phyloP scores from a whole-genome alignment of 1,140 invertebrate genomes.

The Bacillus rossius region DNA sequence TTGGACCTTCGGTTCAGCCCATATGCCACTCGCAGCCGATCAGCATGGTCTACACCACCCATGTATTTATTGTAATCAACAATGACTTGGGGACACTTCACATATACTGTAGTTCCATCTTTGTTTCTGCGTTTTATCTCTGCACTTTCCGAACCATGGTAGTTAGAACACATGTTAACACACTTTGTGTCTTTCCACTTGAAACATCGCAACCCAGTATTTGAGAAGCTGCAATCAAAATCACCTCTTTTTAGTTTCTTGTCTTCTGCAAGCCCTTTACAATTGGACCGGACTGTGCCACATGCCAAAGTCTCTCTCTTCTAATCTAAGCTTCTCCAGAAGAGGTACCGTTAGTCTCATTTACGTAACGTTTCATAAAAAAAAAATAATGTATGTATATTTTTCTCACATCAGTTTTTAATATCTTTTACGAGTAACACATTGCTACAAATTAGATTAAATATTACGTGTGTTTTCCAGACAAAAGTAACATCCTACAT shows the following conservation, averaged over 20 bases:
- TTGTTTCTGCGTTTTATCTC: neutral
- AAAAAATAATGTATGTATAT: too few relatives aligned
- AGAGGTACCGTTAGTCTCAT: constrained; percentile 14
- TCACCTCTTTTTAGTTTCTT: constrained; percentile 6
- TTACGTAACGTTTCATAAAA: too few relatives aligned
- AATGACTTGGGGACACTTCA: neutral
- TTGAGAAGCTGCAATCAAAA: constrained; percentile 6
- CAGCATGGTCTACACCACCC: neutral
- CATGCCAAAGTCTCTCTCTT: constrained; percentile 18
- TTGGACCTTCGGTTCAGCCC: constrained; percentile 13
- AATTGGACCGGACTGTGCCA: constrained; percentile 16
- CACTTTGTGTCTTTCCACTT: constrained; percentile 16
- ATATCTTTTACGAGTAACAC: too few relatives aligned
- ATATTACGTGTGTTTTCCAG: too few relatives aligned
- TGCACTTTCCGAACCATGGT: constrained; percentile 3
- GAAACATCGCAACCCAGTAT: constrained; percentile 7
- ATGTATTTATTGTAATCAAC: neutral
- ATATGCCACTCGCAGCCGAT: neutral
- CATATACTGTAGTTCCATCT: neutral
- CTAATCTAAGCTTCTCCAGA: constrained; percentile 14
- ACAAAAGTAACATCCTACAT: too few relatives aligned
- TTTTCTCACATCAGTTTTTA: too few relatives aligned
- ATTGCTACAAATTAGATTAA: too few relatives aligned
- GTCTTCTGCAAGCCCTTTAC: constrained; percentile 8
- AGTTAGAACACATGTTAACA: constrained; percentile 15